phyloP scores from a whole-genome alignment of 1,140 invertebrate species.

The Drosophila ironensis region DNA sequence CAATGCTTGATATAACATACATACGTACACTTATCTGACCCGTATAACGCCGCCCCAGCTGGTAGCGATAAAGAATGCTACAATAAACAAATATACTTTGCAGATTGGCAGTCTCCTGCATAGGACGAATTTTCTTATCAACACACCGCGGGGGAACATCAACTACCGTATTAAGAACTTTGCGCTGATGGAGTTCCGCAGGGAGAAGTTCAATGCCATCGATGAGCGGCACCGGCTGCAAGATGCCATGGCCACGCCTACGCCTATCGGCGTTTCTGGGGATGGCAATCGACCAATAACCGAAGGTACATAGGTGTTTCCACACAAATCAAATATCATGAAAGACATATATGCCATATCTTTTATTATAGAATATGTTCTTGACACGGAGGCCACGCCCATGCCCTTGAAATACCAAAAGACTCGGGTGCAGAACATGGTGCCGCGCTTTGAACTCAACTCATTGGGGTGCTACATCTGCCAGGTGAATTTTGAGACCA shows the following conservation, averaged over 20 bases:
- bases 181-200: constrained; percentile 58
- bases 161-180: constrained; percentile 58
- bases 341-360: background rate
- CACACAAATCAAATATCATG: too few relatives aligned
- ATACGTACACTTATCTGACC: too few relatives aligned
- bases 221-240: constrained; percentile 48
- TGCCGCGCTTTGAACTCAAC: constrained; percentile 39
- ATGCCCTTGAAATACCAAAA: constrained; percentile 62
- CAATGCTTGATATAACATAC: too few relatives aligned
- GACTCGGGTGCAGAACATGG: constrained; percentile 17
- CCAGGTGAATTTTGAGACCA: constrained; percentile 64
- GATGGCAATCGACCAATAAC: constrained; percentile 17
- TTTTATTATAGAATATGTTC: constrained; percentile 26
- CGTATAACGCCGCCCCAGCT: too few relatives aligned
- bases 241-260: constrained; percentile 3
- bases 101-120: constrained; percentile 63
- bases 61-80: background rate
- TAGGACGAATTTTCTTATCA: constrained; percentile 66
- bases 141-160: constrained; percentile 50
- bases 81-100: background rate
- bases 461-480: constrained; percentile 70
- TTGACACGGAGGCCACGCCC: constrained; percentile 34
- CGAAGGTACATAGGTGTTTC: constrained; percentile 31
- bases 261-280: background rate
- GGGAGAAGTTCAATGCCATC: constrained; percentile 55